Evolutionary conservation across 2,888 invertebrate genomes (phyloP).

Genomic region (Nezara viridula): DNA sequence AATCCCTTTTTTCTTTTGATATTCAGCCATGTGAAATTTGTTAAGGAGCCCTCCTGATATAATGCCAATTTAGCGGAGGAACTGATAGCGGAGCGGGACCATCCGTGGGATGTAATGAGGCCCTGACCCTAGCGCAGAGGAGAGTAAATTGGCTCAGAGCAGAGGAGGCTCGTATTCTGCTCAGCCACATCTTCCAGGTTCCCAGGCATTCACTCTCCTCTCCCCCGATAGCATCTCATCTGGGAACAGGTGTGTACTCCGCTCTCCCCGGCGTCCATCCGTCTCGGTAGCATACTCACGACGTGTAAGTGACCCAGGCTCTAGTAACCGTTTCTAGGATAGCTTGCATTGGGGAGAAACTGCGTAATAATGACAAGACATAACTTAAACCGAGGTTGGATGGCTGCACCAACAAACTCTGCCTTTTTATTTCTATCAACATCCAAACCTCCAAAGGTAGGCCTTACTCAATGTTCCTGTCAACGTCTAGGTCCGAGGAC

Average conservation of each 20-base stretch:
- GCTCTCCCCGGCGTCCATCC: neutral
- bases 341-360: neutral
- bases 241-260: slow-evolving; percentile 36
- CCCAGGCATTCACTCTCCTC: slow-evolving; percentile 47
- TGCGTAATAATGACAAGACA: no score
- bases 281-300: neutral
- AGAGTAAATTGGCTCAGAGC: slow-evolving; percentile 32
- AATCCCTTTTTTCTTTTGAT: neutral
- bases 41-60: neutral
- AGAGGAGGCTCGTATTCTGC: slow-evolving; percentile 27
- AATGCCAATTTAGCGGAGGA: neutral
- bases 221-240: slow-evolving; percentile 42
- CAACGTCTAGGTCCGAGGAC: no score
- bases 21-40: neutral
- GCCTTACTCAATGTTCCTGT: no score
- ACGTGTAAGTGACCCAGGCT: neutral
- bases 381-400: no score
- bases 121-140: neutral
- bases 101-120: slow-evolving; percentile 29
- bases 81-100: neutral
- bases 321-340: neutral
- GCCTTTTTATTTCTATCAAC: no score
- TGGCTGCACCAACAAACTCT: no score
- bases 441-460: no score
- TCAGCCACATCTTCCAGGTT: neutral